A percentile compares a stretch with the other conserved stretches of the same genome.
Conservation (phyloP, 2,888 invertebrate species). For the Drosophila formosana region DNA sequence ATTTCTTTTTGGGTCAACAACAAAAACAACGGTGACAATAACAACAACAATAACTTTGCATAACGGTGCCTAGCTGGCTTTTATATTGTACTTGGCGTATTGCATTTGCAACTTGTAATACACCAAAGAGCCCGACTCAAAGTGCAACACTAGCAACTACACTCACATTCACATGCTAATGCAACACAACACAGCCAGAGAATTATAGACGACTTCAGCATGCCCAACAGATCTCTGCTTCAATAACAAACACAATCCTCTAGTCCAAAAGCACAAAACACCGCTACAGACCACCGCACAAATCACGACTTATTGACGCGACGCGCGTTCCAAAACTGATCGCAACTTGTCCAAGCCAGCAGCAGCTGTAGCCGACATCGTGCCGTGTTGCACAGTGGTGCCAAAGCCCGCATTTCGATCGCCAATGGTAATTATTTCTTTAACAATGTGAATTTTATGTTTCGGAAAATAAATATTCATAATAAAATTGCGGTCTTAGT, state of each 20-base stretch:
- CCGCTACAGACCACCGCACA: conserved; percentile 24
- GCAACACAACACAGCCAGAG: conserved; percentile 24
- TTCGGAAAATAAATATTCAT: no score
- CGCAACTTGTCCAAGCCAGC: conserved; percentile 54
- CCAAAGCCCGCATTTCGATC: neutral
- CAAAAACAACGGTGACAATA: conserved; percentile 30
- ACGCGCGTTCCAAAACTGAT: conserved; percentile 62
- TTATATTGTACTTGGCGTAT: conserved; percentile 50
- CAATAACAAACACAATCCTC: conserved; percentile 19
- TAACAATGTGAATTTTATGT: no score
- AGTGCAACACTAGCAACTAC: conserved; percentile 18
- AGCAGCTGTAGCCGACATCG: conserved; percentile 22
- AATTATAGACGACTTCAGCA: conserved; percentile 33
- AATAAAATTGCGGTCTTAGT: no score
- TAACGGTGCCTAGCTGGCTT: conserved; percentile 61
- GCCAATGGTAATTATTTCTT: neutral
- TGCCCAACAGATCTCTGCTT: conserved; percentile 24
- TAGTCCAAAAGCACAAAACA: conserved; percentile 6
- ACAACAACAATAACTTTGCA: conserved; percentile 62
- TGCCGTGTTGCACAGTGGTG: conserved; percentile 43
- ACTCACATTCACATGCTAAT: conserved; percentile 43
- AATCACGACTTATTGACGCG: conserved; percentile 67
- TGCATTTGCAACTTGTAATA: conserved; percentile 52
- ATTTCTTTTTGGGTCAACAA: conserved; percentile 71
- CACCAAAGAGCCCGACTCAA: conserved; percentile 37